Conservation (phyloP, 2,888 invertebrate genomes). For the Euplagia quadripunctaria region DNA sequence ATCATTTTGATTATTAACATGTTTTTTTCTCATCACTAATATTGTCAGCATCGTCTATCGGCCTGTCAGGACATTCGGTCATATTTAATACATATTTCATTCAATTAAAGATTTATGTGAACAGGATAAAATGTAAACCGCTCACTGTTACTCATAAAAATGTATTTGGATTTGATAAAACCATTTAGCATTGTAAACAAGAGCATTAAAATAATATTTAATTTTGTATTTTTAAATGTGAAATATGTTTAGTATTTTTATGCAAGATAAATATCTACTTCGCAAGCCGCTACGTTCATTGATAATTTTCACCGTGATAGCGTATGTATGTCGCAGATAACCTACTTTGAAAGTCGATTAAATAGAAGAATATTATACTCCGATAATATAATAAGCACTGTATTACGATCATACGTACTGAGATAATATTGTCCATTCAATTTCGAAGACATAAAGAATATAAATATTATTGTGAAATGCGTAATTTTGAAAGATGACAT, state of each 20-base stretch:
- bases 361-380: too few species aligned
- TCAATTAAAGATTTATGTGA: neutral
- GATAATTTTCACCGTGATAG: neutral
- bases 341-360: neutral
- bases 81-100: neutral
- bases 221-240: neutral
- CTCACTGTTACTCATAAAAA: neutral
- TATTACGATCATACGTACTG: neutral
- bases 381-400: neutral
- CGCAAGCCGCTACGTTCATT: neutral
- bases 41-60: too few species aligned
- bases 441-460: slow-evolving; percentile 6
- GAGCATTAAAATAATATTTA: neutral
- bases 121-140: neutral
- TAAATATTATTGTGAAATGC: slow-evolving; percentile 6
- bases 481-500: slow-evolving; percentile 8
- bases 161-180: neutral
- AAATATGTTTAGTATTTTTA: neutral
- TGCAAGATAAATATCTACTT: neutral
- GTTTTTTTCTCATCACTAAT: too few species aligned
- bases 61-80: neutral
- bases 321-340: neutral
- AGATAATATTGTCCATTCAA: slow-evolving; percentile 12
- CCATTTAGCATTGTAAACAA: neutral
- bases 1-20: too few species aligned